Conservation (phyloP, 2,888 invertebrate genomes). For the Hydroisotoma schaefferi region DNA sequence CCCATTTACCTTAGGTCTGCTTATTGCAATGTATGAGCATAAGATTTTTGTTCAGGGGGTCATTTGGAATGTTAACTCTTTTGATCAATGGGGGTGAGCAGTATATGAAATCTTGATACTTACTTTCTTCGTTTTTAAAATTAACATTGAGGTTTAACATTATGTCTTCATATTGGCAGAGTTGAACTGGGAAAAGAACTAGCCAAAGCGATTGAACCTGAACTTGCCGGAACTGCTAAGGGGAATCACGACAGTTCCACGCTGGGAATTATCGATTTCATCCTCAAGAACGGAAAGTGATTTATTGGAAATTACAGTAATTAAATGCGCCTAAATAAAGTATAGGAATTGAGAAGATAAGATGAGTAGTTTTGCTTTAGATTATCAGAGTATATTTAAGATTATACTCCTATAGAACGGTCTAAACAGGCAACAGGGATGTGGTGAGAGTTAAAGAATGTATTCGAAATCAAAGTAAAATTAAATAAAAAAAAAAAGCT, state of each 20-base stretch:
- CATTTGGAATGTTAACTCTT: constrained; percentile 99
- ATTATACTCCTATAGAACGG: not conserved
- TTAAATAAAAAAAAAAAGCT: too few relatives aligned
- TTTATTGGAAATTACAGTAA: not conserved
- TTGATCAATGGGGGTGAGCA: constrained; percentile 98
- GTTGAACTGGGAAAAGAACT: constrained; percentile 98
- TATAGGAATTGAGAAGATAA: not conserved
- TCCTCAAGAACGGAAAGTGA: constrained; percentile 55
- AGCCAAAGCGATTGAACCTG: constrained; percentile 97
- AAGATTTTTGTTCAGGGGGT: constrained; percentile 98
- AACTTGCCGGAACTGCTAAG: constrained; percentile 66
- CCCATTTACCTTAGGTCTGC: constrained; percentile 86
- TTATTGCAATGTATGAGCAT: constrained; percentile 97
- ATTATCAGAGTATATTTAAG: not conserved
- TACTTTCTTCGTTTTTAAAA: not conserved
- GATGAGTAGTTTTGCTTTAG: not conserved
- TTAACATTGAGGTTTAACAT: not conserved
- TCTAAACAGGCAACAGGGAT: not conserved
- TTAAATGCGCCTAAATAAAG: not conserved
- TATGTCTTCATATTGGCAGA: constrained; percentile 52
- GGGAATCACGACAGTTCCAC: constrained; percentile 89
- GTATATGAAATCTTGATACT: too few relatives aligned
- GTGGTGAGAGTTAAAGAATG: not conserved
- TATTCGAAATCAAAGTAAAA: too few relatives aligned
- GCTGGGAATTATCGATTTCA: constrained; percentile 94